These are phyloP conservation scores for Denticeps clupeoides DNA, from an alignment of 2,797 vertebrate species.

Conservation along the genomic window DNA sequence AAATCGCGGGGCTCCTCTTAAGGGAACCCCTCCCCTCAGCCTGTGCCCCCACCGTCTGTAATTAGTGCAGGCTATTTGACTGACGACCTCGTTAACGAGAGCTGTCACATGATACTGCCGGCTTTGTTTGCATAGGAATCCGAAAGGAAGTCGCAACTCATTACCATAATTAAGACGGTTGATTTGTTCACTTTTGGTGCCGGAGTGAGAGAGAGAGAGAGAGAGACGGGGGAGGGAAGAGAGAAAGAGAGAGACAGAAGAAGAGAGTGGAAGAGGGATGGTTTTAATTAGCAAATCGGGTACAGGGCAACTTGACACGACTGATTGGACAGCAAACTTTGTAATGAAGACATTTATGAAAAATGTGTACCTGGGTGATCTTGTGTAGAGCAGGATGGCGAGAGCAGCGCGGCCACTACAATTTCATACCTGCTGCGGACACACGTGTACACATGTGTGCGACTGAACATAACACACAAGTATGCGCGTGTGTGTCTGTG, in stretches of 20 bases:
- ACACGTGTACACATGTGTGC: not conserved
- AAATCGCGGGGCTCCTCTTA: too few relatives aligned
- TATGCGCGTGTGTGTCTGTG: slow-evolving; percentile 6
- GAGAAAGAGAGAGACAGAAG: slow-evolving; percentile 32
- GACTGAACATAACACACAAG: slow-evolving; percentile 6
- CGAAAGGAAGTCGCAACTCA: slow-evolving; percentile 58
- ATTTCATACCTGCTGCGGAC: slow-evolving; percentile 8
- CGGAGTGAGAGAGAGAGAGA: slow-evolving; percentile 46
- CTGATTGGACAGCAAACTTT: slow-evolving; percentile 13
- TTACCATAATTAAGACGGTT: slow-evolving; percentile 61
- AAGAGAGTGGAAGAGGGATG: slow-evolving; percentile 13
- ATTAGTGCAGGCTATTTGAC: slow-evolving; percentile 57
- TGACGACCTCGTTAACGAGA: slow-evolving; percentile 60
- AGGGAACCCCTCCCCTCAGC: slow-evolving; percentile 6
- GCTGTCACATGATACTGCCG: slow-evolving; percentile 44
- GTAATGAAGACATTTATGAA: too few relatives aligned
- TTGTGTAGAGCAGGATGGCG: not conserved
- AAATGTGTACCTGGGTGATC: not conserved
- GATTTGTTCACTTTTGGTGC: slow-evolving; percentile 43
- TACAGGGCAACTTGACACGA: too few relatives aligned
- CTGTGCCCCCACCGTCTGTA: slow-evolving; percentile 33
- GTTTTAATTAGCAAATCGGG: slow-evolving; percentile 20
- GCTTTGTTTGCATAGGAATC: slow-evolving; percentile 59
- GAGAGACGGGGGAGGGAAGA: slow-evolving; percentile 16
- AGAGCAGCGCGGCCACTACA: not conserved